Base-by-base conservation (phyloP, 2,888 invertebrate genomes). In the Tetrapedia diversipes region DNA sequence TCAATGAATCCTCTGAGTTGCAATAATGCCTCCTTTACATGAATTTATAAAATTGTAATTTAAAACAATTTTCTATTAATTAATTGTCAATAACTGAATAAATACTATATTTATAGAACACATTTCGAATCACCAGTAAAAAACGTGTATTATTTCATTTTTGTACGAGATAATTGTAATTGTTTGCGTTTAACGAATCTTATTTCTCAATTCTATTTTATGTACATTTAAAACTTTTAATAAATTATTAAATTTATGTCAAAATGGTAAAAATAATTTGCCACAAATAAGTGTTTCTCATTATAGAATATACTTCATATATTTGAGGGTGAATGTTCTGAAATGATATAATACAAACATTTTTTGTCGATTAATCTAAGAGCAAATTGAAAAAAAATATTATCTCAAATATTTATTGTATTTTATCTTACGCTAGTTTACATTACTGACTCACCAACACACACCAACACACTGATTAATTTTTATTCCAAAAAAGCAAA, bases 201-300 rank as follows among this genome's bases (percentile, higher is more conserved):
- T n/a, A n/a, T n/a, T n/a, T n/a, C n/a, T n/a, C n/a, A n/a, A n/a
- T n/a, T n/a, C n/a, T n/a, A n/a, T n/a, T n/a, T n/a, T n/a, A n/a
- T 14, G 8, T 22, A 22, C 29, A 39, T 47, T 14, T 68, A 19
- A 34, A 53, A 45, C 45, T 7, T n/a, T 32, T 27, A 66, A 57
- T 49, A 59, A 11, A 27, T 67, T 24, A 16, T 16, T 51, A 29
- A 14, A 19, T n/a, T n/a, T n/a, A n/a, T n/a, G n/a, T n/a, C n/a
- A n/a, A n/a, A n/a, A n/a, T n/a, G n/a, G n/a, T n/a, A n/a, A n/a
- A n/a, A n/a, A n/a, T n/a, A n/a, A n/a, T n/a, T n/a, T n/a, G n/a
- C n/a, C n/a, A n/a, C n/a, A n/a, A n/a, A n/a, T n/a, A n/a, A 8
- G 39, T 24, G 34, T 24, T 22, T n/a, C 19, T 34, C 2, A 1